These are phyloP conservation scores for Deroptyus accipitrinus DNA, from an alignment of 2,113 vertebrate genomes.

Conservation along the genomic window DNA sequence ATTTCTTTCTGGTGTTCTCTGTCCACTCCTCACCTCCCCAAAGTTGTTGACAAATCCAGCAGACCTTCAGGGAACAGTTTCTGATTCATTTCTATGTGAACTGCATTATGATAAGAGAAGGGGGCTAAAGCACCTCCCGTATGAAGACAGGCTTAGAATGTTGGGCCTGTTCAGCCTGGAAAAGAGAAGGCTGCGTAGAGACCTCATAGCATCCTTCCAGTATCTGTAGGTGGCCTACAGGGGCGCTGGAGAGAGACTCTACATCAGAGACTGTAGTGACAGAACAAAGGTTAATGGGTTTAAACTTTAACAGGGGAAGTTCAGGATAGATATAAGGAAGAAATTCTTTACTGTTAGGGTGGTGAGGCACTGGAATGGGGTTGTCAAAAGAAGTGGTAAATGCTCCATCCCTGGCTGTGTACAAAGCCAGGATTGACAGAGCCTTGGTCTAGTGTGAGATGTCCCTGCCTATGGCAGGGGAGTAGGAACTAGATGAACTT, in stretches of 20 bases:
- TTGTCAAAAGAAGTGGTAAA: neutral
- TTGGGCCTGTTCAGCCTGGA: neutral
- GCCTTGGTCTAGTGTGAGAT: neutral
- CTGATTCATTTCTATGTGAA: neutral
- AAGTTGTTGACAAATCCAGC: neutral
- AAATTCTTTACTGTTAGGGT: neutral
- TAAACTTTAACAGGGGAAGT: neutral
- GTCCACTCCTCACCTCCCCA: accelerated
- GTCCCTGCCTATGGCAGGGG: neutral
- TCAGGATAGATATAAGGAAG: neutral
- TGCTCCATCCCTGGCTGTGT: neutral
- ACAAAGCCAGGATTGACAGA: neutral
- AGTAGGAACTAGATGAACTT: neutral
- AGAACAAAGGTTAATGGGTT: neutral
- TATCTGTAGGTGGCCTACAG: neutral
- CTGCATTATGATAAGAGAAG: neutral
- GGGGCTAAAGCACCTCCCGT: neutral
- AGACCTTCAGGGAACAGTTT: neutral
- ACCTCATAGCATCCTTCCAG: neutral
- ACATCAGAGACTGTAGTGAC: neutral
- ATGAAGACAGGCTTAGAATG: neutral
- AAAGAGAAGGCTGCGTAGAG: neutral
- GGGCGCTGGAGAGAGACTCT: neutral
- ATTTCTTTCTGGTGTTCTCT: neutral
- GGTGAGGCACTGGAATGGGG: neutral